Evolutionary conservation across 2,797 vertebrate species (phyloP), one percentile per base, ranked within the genome.

Genomic region (Brotula barbata): DNA sequence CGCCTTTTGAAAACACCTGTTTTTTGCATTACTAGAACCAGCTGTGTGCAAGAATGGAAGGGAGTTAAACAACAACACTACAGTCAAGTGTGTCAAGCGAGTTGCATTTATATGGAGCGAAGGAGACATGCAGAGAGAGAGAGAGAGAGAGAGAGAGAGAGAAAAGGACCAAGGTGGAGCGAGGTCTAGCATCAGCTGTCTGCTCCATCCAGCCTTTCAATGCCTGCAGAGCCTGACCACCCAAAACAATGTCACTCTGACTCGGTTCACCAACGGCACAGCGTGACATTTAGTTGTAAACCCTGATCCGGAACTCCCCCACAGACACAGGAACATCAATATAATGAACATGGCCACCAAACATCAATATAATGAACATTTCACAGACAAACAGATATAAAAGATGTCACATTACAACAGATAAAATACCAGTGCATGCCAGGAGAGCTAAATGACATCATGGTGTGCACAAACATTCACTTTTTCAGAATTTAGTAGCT

Each of bases 231-330:
- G 61, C 55, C 41, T 62, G 75, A 66, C 75, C 75, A 41, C 83
- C 73, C 73, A 84, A 82, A 81, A 81, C 85, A 85, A 79, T 69
- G 64, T n/a, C n/a, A 83, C 64, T 78, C 58, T 74, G 73, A 79
- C 71, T 83, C 36, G n/a, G 48, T 57, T 73, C 67, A 75, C 57
- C 56, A 37, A 69, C 62, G 80, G 77, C 55, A 64, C 73, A 83
- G 68, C 53, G 55, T 85, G 82, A 78, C 80, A 85, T 85, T 87
- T 81, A 73, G 71, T 64, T 75, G 44, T 55, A 65, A 73, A 78
- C 71, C 45, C 51, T 75, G 44, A 20, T 58, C 55, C 74, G 23
- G n/a, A 72, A 79, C 71, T 56, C 80, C 81, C 51, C 78, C 77
- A 1, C 61, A 72, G 23, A 60, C 59, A 68, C 39, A 72, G 57